Conservation (phyloP, 2,113 vertebrate genomes). For the Panurus biarmicus region DNA sequence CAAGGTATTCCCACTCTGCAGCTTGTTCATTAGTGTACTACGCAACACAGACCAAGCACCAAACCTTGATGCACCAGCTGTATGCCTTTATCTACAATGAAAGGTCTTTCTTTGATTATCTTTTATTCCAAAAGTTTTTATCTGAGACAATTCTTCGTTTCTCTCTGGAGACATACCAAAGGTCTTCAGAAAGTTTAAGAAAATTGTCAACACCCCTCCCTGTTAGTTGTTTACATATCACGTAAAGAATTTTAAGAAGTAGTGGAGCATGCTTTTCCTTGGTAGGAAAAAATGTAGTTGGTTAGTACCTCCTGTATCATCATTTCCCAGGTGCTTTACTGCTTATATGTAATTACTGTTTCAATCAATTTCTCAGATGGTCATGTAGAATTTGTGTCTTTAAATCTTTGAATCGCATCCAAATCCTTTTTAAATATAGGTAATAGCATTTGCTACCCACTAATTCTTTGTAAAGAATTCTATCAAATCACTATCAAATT, state of each 20-base stretch:
- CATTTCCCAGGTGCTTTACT: constrained; percentile 4
- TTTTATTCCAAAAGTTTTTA: background rate
- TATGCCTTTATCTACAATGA: background rate
- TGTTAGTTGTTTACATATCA: background rate
- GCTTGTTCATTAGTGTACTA: background rate
- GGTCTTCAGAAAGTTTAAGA: background rate
- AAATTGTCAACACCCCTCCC: background rate
- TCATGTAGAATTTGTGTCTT: constrained; percentile 1
- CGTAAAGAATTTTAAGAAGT: background rate
- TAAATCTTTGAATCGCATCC: constrained; percentile 1
- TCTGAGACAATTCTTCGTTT: background rate
- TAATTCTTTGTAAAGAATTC: too few species aligned
- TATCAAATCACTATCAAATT: too few species aligned
- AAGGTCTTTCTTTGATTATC: background rate
- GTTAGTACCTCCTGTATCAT: background rate
- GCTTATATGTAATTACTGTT: constrained; percentile 11
- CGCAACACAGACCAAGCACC: background rate
- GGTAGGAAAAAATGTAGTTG: background rate
- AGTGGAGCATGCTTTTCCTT: background rate
- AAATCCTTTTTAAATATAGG: constrained; percentile 19
- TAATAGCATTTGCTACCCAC: background rate
- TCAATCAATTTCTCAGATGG: constrained; percentile 31
- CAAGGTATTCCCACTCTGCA: background rate
- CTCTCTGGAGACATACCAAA: background rate
- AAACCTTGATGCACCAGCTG: background rate